Conservation (phyloP, 1,140 invertebrate species). For the Hycleus cichorii region DNA sequence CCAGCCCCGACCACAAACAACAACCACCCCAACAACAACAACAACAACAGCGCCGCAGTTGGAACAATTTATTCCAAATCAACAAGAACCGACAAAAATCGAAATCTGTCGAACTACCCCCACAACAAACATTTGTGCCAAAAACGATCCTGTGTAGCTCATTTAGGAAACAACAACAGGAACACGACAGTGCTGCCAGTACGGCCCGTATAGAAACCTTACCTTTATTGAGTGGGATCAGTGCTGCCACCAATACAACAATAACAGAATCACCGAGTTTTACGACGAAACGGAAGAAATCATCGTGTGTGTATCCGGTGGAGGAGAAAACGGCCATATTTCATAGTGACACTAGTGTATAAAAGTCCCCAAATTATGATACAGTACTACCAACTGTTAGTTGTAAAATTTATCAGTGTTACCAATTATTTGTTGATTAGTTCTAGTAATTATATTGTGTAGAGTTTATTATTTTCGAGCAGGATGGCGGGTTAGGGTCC, state of each 20-base stretch:
- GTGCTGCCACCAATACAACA: constrained; percentile 34
- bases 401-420: too few species aligned
- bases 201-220: constrained; percentile 44
- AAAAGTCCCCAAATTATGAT: constrained; percentile 4
- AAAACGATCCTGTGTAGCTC: constrained; percentile 40
- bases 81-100: background rate
- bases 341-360: constrained; percentile 51
- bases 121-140: constrained; percentile 23
- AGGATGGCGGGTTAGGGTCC: too few species aligned
- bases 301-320: constrained; percentile 50
- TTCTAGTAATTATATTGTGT: too few species aligned
- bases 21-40: constrained; percentile 24
- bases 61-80: too few species aligned
- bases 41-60: constrained; percentile 15
- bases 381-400: too few species aligned
- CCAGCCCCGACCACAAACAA: constrained; percentile 2
- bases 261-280: constrained; percentile 45
- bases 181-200: too few species aligned
- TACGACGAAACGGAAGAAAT: constrained; percentile 49
- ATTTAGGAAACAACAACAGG: too few species aligned
- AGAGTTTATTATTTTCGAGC: too few species aligned
- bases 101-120: constrained; percentile 15
- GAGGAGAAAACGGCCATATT: constrained; percentile 27
- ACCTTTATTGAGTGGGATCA: constrained; percentile 49
- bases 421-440: too few species aligned